A percentile compares a stretch with the other conserved stretches of the same genome.
Conservation (phyloP, 2,797 vertebrate genomes). For the Enteromius fasciolatus region DNA sequence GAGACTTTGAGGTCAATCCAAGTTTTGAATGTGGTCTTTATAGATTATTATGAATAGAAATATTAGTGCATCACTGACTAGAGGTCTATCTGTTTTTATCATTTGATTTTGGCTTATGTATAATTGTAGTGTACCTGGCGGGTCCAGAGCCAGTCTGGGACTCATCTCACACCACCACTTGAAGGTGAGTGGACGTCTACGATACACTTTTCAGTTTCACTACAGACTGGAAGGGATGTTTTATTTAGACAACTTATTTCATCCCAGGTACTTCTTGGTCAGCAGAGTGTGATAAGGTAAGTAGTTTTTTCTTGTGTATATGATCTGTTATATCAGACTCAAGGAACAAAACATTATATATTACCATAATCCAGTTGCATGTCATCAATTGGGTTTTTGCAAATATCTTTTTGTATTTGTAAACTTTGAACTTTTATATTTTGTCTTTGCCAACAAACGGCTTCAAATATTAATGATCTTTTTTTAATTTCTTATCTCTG, state of each 20-base stretch:
- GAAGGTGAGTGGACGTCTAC: slow-evolving; percentile 39
- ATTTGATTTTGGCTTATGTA: neutral
- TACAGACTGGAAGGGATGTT: neutral
- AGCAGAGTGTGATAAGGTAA: slow-evolving; percentile 36
- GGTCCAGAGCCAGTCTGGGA: neutral
- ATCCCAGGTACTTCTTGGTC: slow-evolving; percentile 22
- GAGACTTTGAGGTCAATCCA: neutral
- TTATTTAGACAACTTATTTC: slow-evolving; percentile 25
- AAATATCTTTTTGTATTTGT: neutral
- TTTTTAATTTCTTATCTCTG: neutral
- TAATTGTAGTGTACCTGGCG: neutral
- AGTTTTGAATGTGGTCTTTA: neutral
- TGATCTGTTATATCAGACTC: neutral
- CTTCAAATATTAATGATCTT: neutral
- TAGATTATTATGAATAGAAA: neutral
- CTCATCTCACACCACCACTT: neutral
- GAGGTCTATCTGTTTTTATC: neutral
- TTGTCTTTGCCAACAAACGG: neutral
- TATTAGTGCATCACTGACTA: neutral
- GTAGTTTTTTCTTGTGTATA: neutral
- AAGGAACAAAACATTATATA: neutral
- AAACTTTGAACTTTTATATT: neutral
- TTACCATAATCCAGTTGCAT: neutral
- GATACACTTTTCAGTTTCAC: neutral
- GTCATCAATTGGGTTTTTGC: neutral